Conservation (phyloP, 1,140 invertebrate species). For the Phymastichus coffea region DNA sequence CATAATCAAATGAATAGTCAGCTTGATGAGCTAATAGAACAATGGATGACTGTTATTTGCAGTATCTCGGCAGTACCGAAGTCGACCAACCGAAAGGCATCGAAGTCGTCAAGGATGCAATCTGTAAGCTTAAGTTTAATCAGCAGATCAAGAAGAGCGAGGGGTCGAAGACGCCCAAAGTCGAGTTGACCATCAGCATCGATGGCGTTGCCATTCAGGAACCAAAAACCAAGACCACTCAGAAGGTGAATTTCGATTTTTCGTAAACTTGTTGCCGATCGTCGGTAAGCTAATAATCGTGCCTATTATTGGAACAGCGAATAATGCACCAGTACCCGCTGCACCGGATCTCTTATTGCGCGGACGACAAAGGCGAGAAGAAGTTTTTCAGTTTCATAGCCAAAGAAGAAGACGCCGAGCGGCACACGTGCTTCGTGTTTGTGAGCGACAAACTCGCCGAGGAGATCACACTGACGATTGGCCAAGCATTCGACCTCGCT, state of each 20-base stretch:
- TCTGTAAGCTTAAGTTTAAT: conserved; percentile 90
- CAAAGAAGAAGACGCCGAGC: conserved; percentile 80
- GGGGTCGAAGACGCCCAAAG: conserved; percentile 87
- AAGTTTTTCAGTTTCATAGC: conserved; percentile 97
- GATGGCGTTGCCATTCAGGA: conserved; percentile 95
- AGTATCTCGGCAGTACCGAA: conserved; percentile 91
- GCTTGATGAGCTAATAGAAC: neutral
- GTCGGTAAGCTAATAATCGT: too few relatives aligned
- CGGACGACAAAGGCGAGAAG: conserved; percentile 96
- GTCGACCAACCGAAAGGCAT: conserved; percentile 96
- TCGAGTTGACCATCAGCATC: conserved; percentile 89
- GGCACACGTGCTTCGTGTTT: conserved; percentile 94
- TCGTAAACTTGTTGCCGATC: too few relatives aligned
- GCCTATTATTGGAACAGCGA: conserved; percentile 54
- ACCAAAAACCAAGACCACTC: conserved; percentile 54
- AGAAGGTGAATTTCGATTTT: conserved; percentile 42
- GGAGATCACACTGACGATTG: conserved; percentile 95
- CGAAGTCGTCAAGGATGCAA: conserved; percentile 94
- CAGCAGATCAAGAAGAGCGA: conserved; percentile 93
- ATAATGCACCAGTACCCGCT: conserved; percentile 93
- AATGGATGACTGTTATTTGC: conserved; percentile 42
- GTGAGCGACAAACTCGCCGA: conserved; percentile 94
- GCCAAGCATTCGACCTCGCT: conserved; percentile 96
- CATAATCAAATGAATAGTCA: too few relatives aligned
- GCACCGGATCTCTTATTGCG: conserved; percentile 97